A percentile compares a stretch with the other conserved stretches of the same genome.
Conservation (phyloP, 2,888 invertebrate genomes). For the Clivina fossor region DNA sequence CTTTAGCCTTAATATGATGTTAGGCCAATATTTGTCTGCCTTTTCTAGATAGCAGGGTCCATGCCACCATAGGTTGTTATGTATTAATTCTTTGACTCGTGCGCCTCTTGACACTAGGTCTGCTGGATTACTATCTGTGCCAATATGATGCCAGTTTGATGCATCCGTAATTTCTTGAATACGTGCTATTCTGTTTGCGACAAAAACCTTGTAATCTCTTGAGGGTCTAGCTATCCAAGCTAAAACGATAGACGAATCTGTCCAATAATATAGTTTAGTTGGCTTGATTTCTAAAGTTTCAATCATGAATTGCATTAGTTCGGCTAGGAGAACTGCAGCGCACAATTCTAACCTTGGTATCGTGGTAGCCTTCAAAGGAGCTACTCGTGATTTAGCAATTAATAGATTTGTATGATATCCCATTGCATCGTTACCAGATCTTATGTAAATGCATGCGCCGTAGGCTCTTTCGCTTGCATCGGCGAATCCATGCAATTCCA, state of each 20-base stretch:
- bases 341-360: conserved; percentile 5
- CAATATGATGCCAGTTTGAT: conserved; percentile 4
- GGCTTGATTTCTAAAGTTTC: background rate
- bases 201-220: conserved; percentile 7
- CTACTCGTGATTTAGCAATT: conserved; percentile 23
- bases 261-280: background rate
- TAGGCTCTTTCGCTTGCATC: conserved; percentile 35
- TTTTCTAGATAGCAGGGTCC: no score
- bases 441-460: conserved; percentile 34
- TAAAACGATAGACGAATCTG: background rate
- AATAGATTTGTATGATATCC: conserved; percentile 12
- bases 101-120: background rate
- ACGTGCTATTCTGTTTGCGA: background rate
- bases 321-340: conserved; percentile 3
- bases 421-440: conserved; percentile 14
- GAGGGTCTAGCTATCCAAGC: background rate
- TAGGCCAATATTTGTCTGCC: no score
- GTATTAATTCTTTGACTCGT: background rate
- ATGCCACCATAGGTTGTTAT: no score
- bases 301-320: background rate
- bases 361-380: conserved; percentile 4
- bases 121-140: conserved; percentile 1
- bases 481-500: conserved; percentile 37
- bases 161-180: background rate
- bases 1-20: no score